phyloP scores from a whole-genome alignment of 2,113 vertebrate species.

The Turnix velox region DNA sequence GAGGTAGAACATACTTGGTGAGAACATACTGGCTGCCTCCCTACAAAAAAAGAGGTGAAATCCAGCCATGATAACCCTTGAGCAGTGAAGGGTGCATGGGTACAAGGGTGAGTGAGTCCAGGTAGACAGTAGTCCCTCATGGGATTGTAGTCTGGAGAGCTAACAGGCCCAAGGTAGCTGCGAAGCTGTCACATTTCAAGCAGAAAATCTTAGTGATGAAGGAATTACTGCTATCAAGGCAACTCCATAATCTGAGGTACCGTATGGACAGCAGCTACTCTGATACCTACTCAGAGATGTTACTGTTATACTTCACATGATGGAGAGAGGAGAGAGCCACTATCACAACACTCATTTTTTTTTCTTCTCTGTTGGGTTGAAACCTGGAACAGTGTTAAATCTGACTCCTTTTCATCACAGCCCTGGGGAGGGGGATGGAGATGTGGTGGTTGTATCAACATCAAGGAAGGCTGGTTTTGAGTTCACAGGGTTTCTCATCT shows the following conservation, averaged over 20 bases:
- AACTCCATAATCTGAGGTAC: not conserved
- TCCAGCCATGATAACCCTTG: rapidly evolving
- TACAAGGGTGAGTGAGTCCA: not conserved
- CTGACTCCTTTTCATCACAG: not conserved
- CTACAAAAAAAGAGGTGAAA: not conserved
- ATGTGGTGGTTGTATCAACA: rapidly evolving
- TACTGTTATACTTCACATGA: not conserved
- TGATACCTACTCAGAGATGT: not conserved
- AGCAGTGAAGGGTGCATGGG: not conserved
- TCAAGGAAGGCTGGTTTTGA: not conserved
- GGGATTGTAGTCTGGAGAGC: not conserved
- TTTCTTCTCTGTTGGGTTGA: not conserved
- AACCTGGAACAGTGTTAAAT: not conserved
- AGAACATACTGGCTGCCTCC: not conserved
- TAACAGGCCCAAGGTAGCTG: not conserved
- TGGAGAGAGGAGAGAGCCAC: not conserved
- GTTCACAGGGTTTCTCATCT: not conserved
- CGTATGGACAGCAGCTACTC: not conserved
- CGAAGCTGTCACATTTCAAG: not conserved
- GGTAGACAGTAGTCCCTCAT: not conserved
- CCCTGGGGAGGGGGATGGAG: not conserved
- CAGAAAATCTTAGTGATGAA: not conserved
- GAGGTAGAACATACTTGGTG: not conserved
- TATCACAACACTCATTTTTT: rapidly evolving
- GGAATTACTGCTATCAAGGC: not conserved